These are phyloP conservation scores for Pseudomyrmex concolor DNA, from an alignment of 1,140 invertebrate species.

Conservation along the genomic window DNA sequence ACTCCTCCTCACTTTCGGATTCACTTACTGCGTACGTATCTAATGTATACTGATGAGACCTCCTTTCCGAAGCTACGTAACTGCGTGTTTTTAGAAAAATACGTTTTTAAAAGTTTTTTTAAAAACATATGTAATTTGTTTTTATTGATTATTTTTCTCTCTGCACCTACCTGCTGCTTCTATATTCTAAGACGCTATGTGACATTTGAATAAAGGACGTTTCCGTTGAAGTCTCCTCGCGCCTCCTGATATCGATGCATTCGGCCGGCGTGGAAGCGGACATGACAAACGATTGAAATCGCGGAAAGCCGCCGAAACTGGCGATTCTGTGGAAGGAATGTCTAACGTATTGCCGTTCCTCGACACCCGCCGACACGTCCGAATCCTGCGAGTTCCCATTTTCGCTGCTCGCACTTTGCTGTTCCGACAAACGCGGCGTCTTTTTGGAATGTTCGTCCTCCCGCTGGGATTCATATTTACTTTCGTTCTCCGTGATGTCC, in stretches of 20 bases:
- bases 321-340: conserved; percentile 81
- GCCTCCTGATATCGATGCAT: conserved; percentile 68
- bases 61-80: conserved; percentile 78
- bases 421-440: conserved; percentile 74
- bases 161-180: conserved; percentile 79
- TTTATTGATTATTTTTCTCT: neutral
- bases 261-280: conserved; percentile 77
- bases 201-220: conserved; percentile 80
- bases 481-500: conserved; percentile 73
- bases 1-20: conserved; percentile 84
- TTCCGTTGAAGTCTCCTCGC: conserved; percentile 76
- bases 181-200: conserved; percentile 82
- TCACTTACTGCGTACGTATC: conserved; percentile 82
- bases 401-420: conserved; percentile 74
- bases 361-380: conserved; percentile 72
- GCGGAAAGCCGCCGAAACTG: conserved; percentile 80
- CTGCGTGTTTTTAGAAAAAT: conserved; percentile 61
- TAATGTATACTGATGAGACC: conserved; percentile 74
- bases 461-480: conserved; percentile 57
- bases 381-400: conserved; percentile 81
- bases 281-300: conserved; percentile 83
- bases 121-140: neutral
- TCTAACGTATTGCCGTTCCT: conserved; percentile 78
- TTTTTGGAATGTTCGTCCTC: conserved; percentile 65
- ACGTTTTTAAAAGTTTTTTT: neutral